Percentiles rank a stretch among this genome's conserved stretches.
Conservation (phyloP, 1,140 invertebrate species). For the Drosophila serrata region DNA sequence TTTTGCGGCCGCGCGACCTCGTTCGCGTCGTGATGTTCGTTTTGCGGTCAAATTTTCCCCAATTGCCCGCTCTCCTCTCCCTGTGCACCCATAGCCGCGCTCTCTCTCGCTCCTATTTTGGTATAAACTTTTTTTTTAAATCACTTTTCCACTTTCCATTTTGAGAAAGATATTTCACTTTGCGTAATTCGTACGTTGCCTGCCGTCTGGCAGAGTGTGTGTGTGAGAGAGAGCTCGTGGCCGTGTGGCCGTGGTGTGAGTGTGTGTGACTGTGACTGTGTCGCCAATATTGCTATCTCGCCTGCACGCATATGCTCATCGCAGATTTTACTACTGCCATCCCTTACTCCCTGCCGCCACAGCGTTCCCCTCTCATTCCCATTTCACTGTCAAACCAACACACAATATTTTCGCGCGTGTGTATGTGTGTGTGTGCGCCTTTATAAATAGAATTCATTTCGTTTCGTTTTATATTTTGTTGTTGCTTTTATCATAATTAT, state of each 20-base stretch:
- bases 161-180: constrained; percentile 84
- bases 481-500: constrained; percentile 78
- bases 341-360: constrained; percentile 27
- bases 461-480: constrained; percentile 65
- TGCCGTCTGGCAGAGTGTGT: constrained; percentile 47
- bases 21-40: constrained; percentile 26
- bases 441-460: constrained; percentile 79
- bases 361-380: constrained; percentile 15
- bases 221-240: constrained; percentile 48
- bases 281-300: constrained; percentile 71
- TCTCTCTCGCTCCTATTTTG: constrained; percentile 14
- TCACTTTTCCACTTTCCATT: constrained; percentile 84
- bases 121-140: constrained; percentile 22
- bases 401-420: constrained; percentile 34
- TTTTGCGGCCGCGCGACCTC: constrained; percentile 28
- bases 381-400: constrained; percentile 55
- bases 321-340: constrained; percentile 65
- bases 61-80: constrained; percentile 8
- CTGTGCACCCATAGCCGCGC: not conserved
- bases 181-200: constrained; percentile 81
- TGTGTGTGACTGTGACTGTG: constrained; percentile 50
- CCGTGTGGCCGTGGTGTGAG: constrained; percentile 13
- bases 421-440: constrained; percentile 59
- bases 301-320: constrained; percentile 48
- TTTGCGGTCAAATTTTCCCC: constrained; percentile 39